Evolutionary conservation across 2,888 invertebrate genomes (phyloP).

Genomic region (Gasteruption jaculator): DNA sequence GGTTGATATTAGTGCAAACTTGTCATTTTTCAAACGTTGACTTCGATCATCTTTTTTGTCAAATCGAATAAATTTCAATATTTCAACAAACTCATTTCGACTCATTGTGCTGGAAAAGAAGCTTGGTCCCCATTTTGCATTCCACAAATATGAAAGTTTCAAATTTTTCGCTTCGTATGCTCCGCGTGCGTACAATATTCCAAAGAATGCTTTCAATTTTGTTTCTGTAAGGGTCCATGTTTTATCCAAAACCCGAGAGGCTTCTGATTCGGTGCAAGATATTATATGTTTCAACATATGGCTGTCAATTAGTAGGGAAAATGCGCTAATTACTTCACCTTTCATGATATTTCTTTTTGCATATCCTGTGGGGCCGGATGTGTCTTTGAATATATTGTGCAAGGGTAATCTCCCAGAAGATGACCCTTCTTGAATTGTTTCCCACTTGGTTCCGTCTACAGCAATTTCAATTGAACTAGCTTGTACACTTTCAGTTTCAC

Average conservation of each 20-base stretch:
- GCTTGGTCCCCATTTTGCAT: slow-evolving; percentile 22
- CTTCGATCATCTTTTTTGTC: slow-evolving; percentile 24
- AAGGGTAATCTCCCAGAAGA: slow-evolving; percentile 19
- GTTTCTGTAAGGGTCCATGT: slow-evolving; percentile 4
- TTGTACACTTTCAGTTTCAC: slow-evolving; percentile 6
- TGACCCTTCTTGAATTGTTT: slow-evolving; percentile 13
- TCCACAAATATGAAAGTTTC: slow-evolving; percentile 21
- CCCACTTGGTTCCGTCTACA: slow-evolving; percentile 6
- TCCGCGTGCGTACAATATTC: slow-evolving; percentile 24
- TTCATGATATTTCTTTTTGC: slow-evolving; percentile 15
- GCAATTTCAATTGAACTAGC: slow-evolving; percentile 9
- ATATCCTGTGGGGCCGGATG: slow-evolving; percentile 16
- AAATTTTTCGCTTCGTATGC: slow-evolving; percentile 25
- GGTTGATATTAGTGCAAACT: slow-evolving; percentile 25
- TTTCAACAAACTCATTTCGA: slow-evolving; percentile 17
- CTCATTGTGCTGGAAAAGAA: slow-evolving; percentile 22
- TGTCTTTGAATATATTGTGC: slow-evolving; percentile 24
- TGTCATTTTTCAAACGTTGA: slow-evolving; percentile 24
- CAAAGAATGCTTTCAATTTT: slow-evolving; percentile 14
- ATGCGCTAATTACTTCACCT: slow-evolving; percentile 12
- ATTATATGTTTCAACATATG: slow-evolving; percentile 10
- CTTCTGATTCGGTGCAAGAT: slow-evolving; percentile 15
- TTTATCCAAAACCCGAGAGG: slow-evolving; percentile 14
- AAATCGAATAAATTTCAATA: slow-evolving; percentile 22
- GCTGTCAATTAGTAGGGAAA: slow-evolving; percentile 13